phyloP scores from a whole-genome alignment of 2,797 vertebrate genomes.

The Ctenopoma multispine region DNA sequence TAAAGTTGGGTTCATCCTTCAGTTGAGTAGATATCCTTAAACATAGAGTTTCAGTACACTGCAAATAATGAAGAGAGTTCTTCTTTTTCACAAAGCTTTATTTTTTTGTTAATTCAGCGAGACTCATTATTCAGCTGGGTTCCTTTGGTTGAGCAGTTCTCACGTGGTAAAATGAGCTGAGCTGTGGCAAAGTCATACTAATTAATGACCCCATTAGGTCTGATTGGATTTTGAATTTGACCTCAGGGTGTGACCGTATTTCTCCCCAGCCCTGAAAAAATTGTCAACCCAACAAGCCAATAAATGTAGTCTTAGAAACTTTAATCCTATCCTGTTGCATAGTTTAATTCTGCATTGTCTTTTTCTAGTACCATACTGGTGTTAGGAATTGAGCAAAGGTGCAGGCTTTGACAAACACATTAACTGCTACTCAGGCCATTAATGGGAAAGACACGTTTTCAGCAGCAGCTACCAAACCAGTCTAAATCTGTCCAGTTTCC shows the following conservation, averaged over 20 bases:
- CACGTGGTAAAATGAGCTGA: constrained; percentile 31
- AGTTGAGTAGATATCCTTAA: constrained; percentile 15
- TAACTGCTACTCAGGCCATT: constrained; percentile 48
- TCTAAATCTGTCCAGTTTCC: constrained; percentile 81
- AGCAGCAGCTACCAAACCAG: constrained; percentile 59
- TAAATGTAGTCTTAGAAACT: constrained; percentile 10
- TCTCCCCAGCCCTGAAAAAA: constrained; percentile 33
- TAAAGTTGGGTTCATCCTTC: constrained; percentile 13
- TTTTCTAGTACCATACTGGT: not conserved
- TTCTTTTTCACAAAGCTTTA: constrained; percentile 29
- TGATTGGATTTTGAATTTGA: constrained; percentile 70
- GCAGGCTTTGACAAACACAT: constrained; percentile 69
- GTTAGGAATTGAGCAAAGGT: constrained; percentile 46
- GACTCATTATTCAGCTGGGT: constrained; percentile 32
- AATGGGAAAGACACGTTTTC: constrained; percentile 71
- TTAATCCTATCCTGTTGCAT: constrained; percentile 21
- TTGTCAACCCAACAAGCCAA: constrained; percentile 14
- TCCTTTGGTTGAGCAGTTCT: constrained; percentile 7
- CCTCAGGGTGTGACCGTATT: constrained; percentile 30
- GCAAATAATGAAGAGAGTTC: constrained; percentile 25
- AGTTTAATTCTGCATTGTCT: not conserved
- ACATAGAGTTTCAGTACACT: constrained; percentile 16
- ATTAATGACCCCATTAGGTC: constrained; percentile 63
- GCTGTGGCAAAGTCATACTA: constrained; percentile 35
- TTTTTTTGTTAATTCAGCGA: constrained; percentile 21